Percentiles rank a stretch among this genome's conserved stretches.
Evolutionary conservation across 2,888 invertebrate species (phyloP).

Genomic region (Drosophila algonquin): DNA sequence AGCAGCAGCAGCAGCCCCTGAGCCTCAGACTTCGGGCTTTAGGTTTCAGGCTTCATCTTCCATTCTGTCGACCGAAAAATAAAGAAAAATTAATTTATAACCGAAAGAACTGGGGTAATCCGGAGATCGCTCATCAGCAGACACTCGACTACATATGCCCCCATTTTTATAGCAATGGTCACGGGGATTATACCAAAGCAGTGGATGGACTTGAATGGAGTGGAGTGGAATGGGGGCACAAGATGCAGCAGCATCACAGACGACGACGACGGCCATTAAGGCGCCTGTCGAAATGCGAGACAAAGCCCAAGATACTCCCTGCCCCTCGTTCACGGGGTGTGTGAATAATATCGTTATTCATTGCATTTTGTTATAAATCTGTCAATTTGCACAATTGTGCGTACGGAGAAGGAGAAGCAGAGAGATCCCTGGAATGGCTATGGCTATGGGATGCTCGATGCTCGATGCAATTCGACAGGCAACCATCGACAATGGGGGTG

Average conservation of each 20-base stretch:
- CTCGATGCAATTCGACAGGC: slow-evolving; percentile 36
- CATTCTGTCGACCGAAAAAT: background rate
- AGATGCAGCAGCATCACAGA: background rate
- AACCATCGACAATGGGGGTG: background rate
- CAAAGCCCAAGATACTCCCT: slow-evolving; percentile 32
- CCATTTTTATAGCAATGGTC: slow-evolving; percentile 48
- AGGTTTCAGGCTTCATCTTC: background rate
- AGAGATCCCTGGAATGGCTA: slow-evolving; percentile 18
- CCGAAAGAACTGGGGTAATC: slow-evolving; percentile 44
- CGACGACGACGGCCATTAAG: slow-evolving; percentile 52
- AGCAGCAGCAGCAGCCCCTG: slow-evolving; percentile 1
- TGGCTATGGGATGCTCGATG: slow-evolving; percentile 4
- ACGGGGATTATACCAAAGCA: slow-evolving; percentile 35
- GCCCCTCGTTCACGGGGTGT: slow-evolving; percentile 12
- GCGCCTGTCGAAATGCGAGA: slow-evolving; percentile 69
- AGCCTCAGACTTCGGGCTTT: background rate
- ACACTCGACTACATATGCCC: slow-evolving; percentile 57
- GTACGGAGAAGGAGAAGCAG: slow-evolving; percentile 41
- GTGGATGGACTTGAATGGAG: background rate
- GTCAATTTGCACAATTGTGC: slow-evolving; percentile 79
- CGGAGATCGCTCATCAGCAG: slow-evolving; percentile 24
- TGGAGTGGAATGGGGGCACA: background rate
- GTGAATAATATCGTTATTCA: slow-evolving; percentile 72
- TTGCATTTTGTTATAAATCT: slow-evolving; percentile 79
- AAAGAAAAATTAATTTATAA: slow-evolving; percentile 39